Percentiles rank a stretch among this genome's conserved stretches.
Evolutionary conservation across 1,140 invertebrate genomes (phyloP).

Genomic region (Megathymus violae): DNA sequence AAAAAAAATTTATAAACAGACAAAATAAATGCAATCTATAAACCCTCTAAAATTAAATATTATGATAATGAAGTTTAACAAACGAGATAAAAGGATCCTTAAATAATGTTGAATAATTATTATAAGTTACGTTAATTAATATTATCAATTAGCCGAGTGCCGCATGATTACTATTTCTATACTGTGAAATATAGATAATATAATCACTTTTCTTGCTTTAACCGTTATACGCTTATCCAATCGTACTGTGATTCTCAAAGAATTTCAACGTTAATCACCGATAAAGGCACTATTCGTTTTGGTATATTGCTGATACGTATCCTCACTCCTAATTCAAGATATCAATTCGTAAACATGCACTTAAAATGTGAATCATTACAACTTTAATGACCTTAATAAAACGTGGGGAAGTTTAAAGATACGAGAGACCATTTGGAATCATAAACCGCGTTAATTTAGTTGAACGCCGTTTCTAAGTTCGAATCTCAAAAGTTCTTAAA

Average conservation of each 20-base stretch:
- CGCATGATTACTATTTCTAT: conserved; percentile 83
- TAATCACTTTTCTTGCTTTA: conserved; percentile 68
- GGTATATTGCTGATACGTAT: conserved; percentile 82
- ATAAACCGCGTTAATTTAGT: conserved; percentile 2
- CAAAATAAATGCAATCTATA: conserved; percentile 82
- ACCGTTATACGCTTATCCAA: conserved; percentile 56
- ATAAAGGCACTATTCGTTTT: conserved; percentile 81
- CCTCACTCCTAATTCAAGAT: conserved; percentile 78
- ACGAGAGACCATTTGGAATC: conserved; percentile 17
- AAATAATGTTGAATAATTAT: conserved; percentile 69
- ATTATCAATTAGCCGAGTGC: conserved; percentile 74
- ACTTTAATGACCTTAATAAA: conserved; percentile 60
- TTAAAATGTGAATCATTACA: conserved; percentile 69
- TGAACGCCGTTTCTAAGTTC: conserved; percentile 29
- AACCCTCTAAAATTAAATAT: conserved; percentile 75
- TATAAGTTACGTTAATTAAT: conserved; percentile 68
- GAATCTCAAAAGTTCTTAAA: conserved; percentile 36
- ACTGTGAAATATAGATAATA: conserved; percentile 81
- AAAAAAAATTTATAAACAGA: conserved; percentile 79
- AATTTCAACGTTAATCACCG: conserved; percentile 64
- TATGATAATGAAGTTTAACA: conserved; percentile 76
- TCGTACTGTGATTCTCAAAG: conserved; percentile 62
- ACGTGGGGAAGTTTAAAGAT: conserved; percentile 17
- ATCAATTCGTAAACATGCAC: conserved; percentile 70
- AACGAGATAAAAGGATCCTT: conserved; percentile 66